Base-by-base conservation (phyloP, 2,797 vertebrate genomes). In the Enoplosus armatus region DNA sequence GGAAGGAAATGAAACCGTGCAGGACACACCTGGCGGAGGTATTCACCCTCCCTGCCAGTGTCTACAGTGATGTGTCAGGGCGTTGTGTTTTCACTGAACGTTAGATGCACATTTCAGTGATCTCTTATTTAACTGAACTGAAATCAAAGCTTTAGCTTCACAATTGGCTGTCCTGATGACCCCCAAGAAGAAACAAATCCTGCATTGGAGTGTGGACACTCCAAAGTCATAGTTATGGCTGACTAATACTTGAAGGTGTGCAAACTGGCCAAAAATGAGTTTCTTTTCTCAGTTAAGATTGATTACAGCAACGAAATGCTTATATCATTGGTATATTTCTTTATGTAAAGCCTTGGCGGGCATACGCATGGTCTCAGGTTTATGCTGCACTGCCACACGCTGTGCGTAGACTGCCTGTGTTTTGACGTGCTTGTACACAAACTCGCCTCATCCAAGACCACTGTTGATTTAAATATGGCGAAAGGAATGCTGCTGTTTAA, bases 401-500 rank as follows among this genome's bases (percentile, higher is more conserved):
- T 87, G 77, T 86, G 82, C 55, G 66, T 69, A 82, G 53, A 72
- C 35, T 1, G 54, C n/a, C 71, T 82, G 72, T 89, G 87, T 89
- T 91, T 90, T 73, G 89, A 83, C 69, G 1, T 72, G 72, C 45
- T 82, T 75, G 88, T 92, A 90, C 64, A 94, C 87, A 90, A 72
- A 22, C 6, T 71, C 2, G 10, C 72, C 76, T 75, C 53, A 76
- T 88, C 75, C 83, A 62, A 76, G 82, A 76, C 66, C 68, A 77
- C 67, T 92, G 91, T 91, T 93, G 89, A 90, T 83, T 82, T 75
- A 71, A 85, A 88, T 73, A 24, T 74, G 76, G 62, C 16, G 2
- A 85, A 72, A 85, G 90, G 87, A 93, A 93, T 92, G 90, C 86
- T 89, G 89, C 85, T 86, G 88, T 88, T 87, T 82, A 85, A 68